Evolutionary conservation across 2,797 vertebrate genomes (phyloP), one percentile per base, ranked within the genome.

Genomic region (Semotilus atromaculatus): DNA sequence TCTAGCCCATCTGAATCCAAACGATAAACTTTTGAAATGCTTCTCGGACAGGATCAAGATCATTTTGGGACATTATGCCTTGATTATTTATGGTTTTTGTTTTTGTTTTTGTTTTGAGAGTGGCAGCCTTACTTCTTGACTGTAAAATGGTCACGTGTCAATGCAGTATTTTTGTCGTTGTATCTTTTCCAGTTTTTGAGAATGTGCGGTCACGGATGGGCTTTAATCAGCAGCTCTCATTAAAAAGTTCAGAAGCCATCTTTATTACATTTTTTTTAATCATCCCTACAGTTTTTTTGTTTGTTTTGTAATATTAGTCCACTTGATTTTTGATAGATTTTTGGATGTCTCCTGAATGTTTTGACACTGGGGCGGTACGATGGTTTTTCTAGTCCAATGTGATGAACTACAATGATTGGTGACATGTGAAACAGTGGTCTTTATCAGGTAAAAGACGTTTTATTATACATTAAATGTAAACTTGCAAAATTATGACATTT

Each of bases 1-100:
- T 90, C 87, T 87, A 89, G 90, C 90, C 90, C 62, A 58, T 23
- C 70, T 68, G 64, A 81, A 82, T 84, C 55, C 48, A 48, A 51
- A 72, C 9, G 31, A 21, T 23, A 72, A 62, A 72, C 26, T 38
- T 51, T 45, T 21, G 21, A 36, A 18, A 7, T 7, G 45, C 31
- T 72, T 55, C 11, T 43, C 43, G 45, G 10, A 82, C 21, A 83
- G 34, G 60, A 71, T 83, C 40, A 26, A 9, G 19, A 75, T 68
- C 29, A 19, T 88, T 88, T 66, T 80, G 45, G 29, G 79, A 86
- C 38, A 58, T 34, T 51, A 66, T 84, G 62, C 74, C 60, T 86
- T 53, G 66, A 58, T 40, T 64, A 60, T 19, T 40, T 26, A 21
- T 68, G 18, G 23, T 14, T 23, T 48, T 29, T 21, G 10, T 60